phyloP scores from a whole-genome alignment of 2,113 vertebrate species.

The Isurus oxyrinchus region DNA sequence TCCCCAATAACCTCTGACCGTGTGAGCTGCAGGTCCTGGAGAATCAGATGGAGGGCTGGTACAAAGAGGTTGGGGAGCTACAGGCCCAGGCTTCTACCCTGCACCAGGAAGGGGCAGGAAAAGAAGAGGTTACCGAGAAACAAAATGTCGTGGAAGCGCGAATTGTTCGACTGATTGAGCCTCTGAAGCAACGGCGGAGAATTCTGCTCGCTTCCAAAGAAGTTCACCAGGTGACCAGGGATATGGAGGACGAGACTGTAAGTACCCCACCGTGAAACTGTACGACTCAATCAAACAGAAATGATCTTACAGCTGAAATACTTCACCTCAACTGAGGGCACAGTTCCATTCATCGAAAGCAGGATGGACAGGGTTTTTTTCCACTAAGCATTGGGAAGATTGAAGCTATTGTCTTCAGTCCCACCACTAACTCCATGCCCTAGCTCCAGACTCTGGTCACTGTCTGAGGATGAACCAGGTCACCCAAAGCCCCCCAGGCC shows the following conservation, averaged over 20 bases:
- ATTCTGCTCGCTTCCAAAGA: constrained; percentile 83
- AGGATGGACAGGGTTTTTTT: neutral
- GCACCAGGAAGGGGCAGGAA: constrained; percentile 61
- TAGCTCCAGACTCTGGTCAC: no score
- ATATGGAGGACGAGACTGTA: constrained; percentile 83
- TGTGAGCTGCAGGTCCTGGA: constrained; percentile 70
- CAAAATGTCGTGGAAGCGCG: constrained; percentile 71
- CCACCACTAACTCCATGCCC: neutral
- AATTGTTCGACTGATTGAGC: constrained; percentile 81
- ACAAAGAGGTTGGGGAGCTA: constrained; percentile 74
- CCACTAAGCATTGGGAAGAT: neutral
- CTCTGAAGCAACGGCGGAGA: constrained; percentile 75
- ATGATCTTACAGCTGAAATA: no score
- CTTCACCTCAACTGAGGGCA: neutral
- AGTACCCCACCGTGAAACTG: neutral
- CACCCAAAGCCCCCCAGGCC: no score
- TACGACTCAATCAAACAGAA: neutral
- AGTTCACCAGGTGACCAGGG: constrained; percentile 82
- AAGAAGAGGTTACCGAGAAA: constrained; percentile 60
- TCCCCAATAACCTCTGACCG: neutral
- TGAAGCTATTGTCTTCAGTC: neutral
- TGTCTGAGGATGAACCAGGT: neutral
- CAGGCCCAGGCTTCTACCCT: constrained; percentile 71
- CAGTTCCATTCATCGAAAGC: neutral
- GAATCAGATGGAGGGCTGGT: constrained; percentile 82